Base-by-base conservation (phyloP, 2,888 invertebrate genomes). In the Lasioglossum marginatum region DNA sequence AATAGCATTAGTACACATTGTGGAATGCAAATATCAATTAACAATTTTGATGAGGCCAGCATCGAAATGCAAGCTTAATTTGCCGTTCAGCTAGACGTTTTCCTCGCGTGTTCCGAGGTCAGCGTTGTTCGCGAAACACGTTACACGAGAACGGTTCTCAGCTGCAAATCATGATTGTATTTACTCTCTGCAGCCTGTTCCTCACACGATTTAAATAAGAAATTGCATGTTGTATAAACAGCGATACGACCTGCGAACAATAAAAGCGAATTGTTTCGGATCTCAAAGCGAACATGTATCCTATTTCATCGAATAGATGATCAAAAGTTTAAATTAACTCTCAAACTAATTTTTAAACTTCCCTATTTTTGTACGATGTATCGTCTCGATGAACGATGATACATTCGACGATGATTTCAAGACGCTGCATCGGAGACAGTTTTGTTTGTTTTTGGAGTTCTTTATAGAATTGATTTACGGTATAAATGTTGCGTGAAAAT, bases 91-190 rank as follows among this genome's bases (percentile, higher is more conserved):
- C 66, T 43, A 72, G 43, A 52, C 45, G n/a, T 80, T 75, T n/a
- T n/a, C 27, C 52, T 87, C 70, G 83, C 82, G 86, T 87, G 86
- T 68, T 52, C 14, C 48, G 79, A 80, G 79, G 77, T 80, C 76
- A 72, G 63, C 77, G 40, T 10, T 68, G 48, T n/a, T 73, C 71
- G 52, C 27, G 45, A 57, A 75, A 63, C 31, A 57, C 34, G 72
- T 70, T 74, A 70, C 81, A 73, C 70, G 63, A 34, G 27, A 70
- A 63, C 31, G 48, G 43, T 31, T 27, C 76, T 43, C 72, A 81
- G 43, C 74, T 52, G 70, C 70, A 43, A 77, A 84, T 83, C 60
- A 77, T 52, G 52, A 48, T 79, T 57, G 10, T 48, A 81, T 48
- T 27, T 52, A 68, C 70, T 45, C 6, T 37, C 52, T 52, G 10